phyloP scores from a whole-genome alignment of 2,113 vertebrate genomes.

The Naja naja region DNA sequence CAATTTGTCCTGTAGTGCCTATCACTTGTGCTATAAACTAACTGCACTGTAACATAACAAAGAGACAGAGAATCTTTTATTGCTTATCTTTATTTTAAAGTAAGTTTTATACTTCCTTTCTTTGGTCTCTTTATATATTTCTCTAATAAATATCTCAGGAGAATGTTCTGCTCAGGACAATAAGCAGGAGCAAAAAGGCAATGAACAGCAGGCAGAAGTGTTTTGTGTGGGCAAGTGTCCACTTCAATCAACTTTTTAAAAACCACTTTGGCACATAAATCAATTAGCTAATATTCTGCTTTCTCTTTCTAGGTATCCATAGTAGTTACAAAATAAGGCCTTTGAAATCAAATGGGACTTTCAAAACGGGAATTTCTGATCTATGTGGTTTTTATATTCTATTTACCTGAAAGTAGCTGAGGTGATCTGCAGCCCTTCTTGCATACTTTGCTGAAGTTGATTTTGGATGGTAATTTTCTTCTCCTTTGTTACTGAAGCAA shows the following conservation, averaged over 20 bases:
- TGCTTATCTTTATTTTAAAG: neutral
- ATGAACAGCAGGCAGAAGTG: neutral
- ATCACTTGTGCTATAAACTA: neutral
- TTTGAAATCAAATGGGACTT: neutral
- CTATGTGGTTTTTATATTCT: conserved; percentile 7
- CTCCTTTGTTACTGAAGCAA: conserved; percentile 92
- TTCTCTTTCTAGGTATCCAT: neutral
- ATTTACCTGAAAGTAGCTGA: conserved; percentile 94
- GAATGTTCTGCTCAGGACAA: neutral
- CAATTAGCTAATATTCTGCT: neutral
- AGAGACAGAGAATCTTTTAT: neutral
- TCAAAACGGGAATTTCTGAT: neutral
- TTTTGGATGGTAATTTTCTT: conserved; percentile 97
- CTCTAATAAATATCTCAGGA: neutral
- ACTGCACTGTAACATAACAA: neutral
- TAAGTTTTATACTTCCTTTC: neutral
- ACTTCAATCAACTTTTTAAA: neutral
- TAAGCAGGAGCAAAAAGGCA: neutral
- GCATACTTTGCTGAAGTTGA: conserved; percentile 93
- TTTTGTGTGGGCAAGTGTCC: neutral
- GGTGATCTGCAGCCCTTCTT: conserved; percentile 92
- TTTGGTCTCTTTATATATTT: neutral
- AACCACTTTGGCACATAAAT: neutral
- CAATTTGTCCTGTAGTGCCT: neutral
- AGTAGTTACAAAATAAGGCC: neutral